These are phyloP conservation scores for Cyrtodaria siliqua DNA, from an alignment of 2,888 invertebrate genomes.

Conservation along the genomic window DNA sequence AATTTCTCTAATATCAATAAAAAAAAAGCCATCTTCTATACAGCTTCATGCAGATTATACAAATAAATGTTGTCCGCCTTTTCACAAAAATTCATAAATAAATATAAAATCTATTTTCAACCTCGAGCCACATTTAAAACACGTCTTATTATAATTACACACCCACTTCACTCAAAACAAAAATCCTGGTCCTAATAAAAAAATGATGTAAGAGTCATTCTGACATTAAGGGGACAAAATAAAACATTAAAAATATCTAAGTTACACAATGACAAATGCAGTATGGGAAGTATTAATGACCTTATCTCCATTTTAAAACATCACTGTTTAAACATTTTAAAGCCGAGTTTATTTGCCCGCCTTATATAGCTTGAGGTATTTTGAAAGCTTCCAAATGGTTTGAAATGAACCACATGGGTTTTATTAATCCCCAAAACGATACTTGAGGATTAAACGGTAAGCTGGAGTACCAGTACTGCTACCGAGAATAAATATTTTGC, in stretches of 20 bases:
- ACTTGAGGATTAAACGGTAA: constrained; percentile 9
- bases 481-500: constrained; percentile 2
- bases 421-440: constrained; percentile 14
- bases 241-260: not conserved
- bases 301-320: constrained; percentile 1
- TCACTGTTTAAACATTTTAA: constrained; percentile 20
- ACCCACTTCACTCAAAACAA: no score
- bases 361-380: constrained; percentile 24
- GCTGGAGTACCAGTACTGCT: not conserved
- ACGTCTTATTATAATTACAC: no score
- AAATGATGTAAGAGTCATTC: no score
- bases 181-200: no score
- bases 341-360: constrained; percentile 14
- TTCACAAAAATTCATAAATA: no score
- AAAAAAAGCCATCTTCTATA: no score
- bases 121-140: no score
- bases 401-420: constrained; percentile 22
- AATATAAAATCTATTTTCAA: no score
- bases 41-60: no score
- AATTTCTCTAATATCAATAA: no score
- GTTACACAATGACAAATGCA: constrained; percentile 3
- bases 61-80: no score
- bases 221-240: no score
- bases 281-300: not conserved
- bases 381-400: constrained; percentile 15